Evolutionary conservation across 1,140 invertebrate genomes (phyloP).

Genomic region (Ladona fulva): DNA sequence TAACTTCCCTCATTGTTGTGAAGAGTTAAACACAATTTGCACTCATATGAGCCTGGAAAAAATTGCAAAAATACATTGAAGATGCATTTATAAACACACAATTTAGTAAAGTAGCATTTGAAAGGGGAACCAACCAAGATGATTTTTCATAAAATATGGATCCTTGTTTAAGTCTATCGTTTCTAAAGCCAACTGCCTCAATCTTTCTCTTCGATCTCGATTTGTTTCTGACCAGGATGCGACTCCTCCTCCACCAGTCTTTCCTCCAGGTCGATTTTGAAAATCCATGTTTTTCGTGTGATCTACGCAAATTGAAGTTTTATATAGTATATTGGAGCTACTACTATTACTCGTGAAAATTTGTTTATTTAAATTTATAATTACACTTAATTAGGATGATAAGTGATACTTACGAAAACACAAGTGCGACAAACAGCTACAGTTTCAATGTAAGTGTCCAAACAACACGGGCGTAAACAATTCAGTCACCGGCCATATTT

Average conservation of each 20-base stretch:
- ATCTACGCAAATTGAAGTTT: too few species aligned
- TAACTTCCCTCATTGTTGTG: conserved; percentile 99
- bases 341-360: too few species aligned
- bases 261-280: conserved; percentile 94
- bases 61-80: not conserved
- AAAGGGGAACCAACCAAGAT: conserved; percentile 54
- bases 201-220: conserved; percentile 87
- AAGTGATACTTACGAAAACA: too few species aligned
- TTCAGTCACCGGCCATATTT: too few species aligned
- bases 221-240: conserved; percentile 99
- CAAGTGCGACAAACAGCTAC: too few species aligned
- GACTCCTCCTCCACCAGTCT: conserved; percentile 96
- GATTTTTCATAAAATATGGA: conserved; percentile 99
- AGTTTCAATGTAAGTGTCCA: too few species aligned
- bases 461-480: too few species aligned
- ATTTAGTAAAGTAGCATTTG: not conserved
- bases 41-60: conserved; percentile 87
- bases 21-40: conserved; percentile 95
- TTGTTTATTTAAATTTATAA: too few species aligned
- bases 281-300: conserved; percentile 76
- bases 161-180: conserved; percentile 99
- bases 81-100: not conserved
- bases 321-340: too few species aligned
- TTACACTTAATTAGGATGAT: too few species aligned
- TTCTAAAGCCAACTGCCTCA: conserved; percentile 92